Evolutionary conservation across 1,140 invertebrate genomes (phyloP), one percentile per base, ranked within the genome.

Genomic region (Sinonovacula constricta): DNA sequence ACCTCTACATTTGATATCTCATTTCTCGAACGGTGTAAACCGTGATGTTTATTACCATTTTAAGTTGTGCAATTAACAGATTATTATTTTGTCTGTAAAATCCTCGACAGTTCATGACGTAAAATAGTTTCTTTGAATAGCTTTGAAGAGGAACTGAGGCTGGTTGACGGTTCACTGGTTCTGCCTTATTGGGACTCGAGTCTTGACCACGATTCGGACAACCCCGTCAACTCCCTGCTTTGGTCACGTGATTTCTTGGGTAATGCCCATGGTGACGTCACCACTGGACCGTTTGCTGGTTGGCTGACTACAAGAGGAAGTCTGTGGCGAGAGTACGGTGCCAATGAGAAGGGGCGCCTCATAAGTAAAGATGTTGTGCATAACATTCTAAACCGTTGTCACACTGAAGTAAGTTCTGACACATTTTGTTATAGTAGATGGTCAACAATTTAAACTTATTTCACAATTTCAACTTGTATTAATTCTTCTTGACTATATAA

Each of bases 131-230:
- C n/a, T n/a, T n/a, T n/a, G n/a, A n/a, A 18, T 36, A 86, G 84
- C 60, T 82, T 81, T 53, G 85, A 86, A 57, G 78, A 79, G 0
- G 85, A 83, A 26, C 78, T 86, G 5, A 77, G 79, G 10, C 62
- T 76, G 18, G 70, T 68, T 26, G 78, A 79, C 26, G 70, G 72
- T 3, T 57, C 69, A 7, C 65, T 90, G 3, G 83, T 85, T 22
- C 63, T 91, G 10, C 90, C 90, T 4, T 91, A 90, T 81, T 90
- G 88, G 89, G 90, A 91, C 63, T 79, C 67, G 18, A 85, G 83
- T 0, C 45, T 91, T 26, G 90, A 91, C 74, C 56, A 69, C 5
- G 83, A 82, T 57, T 67, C 91, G 26, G 83, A 85, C 0, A 82
- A 90, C 76, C 66, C 78, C 15, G 83, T 85, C 3, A 81, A 89